A percentile compares a stretch with the other conserved stretches of the same genome.
These are phyloP conservation scores for Sebastolobus altivelis DNA, from an alignment of 2,797 vertebrate genomes.

Conservation along the genomic window DNA sequence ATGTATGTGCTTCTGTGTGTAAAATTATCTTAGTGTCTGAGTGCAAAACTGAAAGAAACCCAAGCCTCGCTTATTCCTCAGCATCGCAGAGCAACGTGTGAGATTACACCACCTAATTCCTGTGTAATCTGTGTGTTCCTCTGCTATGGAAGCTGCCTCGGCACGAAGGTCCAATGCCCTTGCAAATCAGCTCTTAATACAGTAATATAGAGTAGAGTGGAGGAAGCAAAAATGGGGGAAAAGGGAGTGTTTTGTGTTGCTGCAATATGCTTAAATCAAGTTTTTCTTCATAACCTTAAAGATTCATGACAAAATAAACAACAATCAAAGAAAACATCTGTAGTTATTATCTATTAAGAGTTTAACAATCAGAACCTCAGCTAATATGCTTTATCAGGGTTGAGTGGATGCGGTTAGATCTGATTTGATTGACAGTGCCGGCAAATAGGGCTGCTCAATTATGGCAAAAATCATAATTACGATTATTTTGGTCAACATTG, in stretches of 20 bases:
- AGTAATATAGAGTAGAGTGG: background rate
- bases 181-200: conserved; percentile 36
- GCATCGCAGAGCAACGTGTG: conserved; percentile 59
- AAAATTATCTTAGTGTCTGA: conserved; percentile 3
- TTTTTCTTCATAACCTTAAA: background rate
- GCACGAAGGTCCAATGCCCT: conserved; percentile 37
- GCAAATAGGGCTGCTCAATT: no score
- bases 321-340: background rate
- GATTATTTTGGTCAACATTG: no score
- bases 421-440: background rate
- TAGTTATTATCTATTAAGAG: background rate
- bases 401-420: background rate
- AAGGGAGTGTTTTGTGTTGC: background rate
- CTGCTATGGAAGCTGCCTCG: conserved; percentile 48
- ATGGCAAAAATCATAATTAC: no score
- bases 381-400: background rate
- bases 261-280: background rate
- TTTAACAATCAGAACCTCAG: background rate
- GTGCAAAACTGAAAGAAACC: conserved; percentile 18
- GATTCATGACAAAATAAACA: background rate
- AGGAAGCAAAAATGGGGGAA: background rate
- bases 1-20: background rate
- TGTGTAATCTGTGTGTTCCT: conserved; percentile 75
- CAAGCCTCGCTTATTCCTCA: conserved; percentile 28
- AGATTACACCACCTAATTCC: conserved; percentile 78